Base-by-base conservation (phyloP, 1,140 invertebrate species). In the Stenopsyche tienmushanensis region DNA sequence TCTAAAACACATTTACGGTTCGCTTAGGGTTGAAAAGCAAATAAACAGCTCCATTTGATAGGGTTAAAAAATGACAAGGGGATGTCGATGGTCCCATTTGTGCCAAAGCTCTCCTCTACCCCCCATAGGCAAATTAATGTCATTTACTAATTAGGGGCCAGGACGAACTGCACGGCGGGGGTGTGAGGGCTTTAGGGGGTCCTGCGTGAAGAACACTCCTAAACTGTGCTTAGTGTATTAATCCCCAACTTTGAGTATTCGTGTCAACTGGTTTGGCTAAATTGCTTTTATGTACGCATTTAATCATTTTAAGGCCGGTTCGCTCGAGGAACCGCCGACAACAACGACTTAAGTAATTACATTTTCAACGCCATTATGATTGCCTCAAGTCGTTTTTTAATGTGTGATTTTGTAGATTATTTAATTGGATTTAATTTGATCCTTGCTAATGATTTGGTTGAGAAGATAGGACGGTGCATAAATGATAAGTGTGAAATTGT, bases 101-200 rank as follows among this genome's bases (percentile, higher is more conserved):
- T 20, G 44, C 25, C 25, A 13, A 58, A 34, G 29, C 42, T 18
- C 20, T 55, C 65, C 65, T 58, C 57, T 34, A n/a, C n/a, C 23
- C 13, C 15, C 29, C 18, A 17, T 53, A 34, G n/a, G 65, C 62
- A 64, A 62, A 67, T 67, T 67, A 62, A 63, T 57, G 59, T 63
- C 52, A 67, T 67, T 67, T 67, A 60, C 65, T 67, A 67, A 67
- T 67, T 63, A 67, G 59, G 25, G 50, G n/a, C 26, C 53, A n/a
- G 15, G 9, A 10, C 17, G 18, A 24, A 20, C 29, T 66, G 23
- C 29, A 39, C 29, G 26, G 17, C 8, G 25, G 55, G 47, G 23
- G 41, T 39, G 55, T 52, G 24, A 15, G 39, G 44, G 53, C 26
- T 24, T 42, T 60, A 47, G 21, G 39, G 44, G 57, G 39, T 23